A percentile compares a stretch with the other conserved stretches of the same genome.
Conservation (phyloP, 37 sponge, comb jelly and placozoan genomes). For the Beroe forskalii region DNA sequence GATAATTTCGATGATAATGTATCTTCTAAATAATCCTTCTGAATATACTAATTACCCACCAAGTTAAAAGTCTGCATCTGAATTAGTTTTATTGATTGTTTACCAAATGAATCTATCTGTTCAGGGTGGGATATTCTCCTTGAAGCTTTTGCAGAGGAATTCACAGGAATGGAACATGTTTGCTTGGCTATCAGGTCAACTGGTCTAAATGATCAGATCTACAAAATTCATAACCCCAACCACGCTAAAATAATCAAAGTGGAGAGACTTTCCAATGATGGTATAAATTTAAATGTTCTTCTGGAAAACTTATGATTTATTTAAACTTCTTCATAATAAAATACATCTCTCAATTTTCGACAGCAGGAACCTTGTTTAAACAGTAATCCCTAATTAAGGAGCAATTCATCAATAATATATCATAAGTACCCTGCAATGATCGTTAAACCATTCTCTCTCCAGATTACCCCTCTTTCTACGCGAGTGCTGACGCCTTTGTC, state of each 20-base stretch:
- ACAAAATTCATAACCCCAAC: slow-evolving; percentile 41
- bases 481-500: slow-evolving; percentile 60
- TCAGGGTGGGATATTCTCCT: slow-evolving; percentile 52
- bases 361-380: too few relatives aligned
- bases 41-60: too few relatives aligned
- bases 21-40: too few relatives aligned
- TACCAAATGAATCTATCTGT: background rate
- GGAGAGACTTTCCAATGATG: background rate
- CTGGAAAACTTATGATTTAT: too few relatives aligned
- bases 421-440: too few relatives aligned
- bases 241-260: slow-evolving; percentile 26
- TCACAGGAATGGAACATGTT: slow-evolving; percentile 41
- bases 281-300: too few relatives aligned
- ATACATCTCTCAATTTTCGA: too few relatives aligned
- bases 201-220: background rate
- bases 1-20: too few relatives aligned
- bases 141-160: slow-evolving; percentile 49
- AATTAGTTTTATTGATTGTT: background rate
- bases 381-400: too few relatives aligned
- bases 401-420: too few relatives aligned
- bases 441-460: background rate
- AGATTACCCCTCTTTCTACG: slow-evolving; percentile 61
- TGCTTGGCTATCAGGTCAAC: slow-evolving; percentile 62
- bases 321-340: too few relatives aligned
- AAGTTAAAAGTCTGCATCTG: too few relatives aligned